Percentiles rank a stretch among this genome's conserved stretches.
Conservation (phyloP, 1,140 invertebrate species). For the Bilobella aurantiaca region DNA sequence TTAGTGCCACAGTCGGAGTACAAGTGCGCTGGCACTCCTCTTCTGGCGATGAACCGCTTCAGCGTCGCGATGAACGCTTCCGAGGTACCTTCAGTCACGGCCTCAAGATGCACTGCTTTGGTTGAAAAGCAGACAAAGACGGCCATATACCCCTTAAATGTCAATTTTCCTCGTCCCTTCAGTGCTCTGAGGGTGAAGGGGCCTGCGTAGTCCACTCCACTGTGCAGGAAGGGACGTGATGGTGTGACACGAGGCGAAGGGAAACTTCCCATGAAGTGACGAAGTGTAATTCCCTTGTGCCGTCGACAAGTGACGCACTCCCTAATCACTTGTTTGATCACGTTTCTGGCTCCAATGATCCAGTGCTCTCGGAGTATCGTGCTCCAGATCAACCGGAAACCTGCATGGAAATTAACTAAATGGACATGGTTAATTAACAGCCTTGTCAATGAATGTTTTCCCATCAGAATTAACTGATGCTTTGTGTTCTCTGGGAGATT, state of each 20-base stretch:
- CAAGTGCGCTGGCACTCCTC: no score
- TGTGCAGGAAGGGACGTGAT: slow-evolving; percentile 35
- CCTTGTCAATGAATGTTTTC: slow-evolving; percentile 33
- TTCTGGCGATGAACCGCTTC: no score
- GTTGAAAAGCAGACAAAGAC: no score
- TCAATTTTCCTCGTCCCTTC: no score
- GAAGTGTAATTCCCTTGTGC: slow-evolving; percentile 13
- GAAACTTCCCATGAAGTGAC: slow-evolving; percentile 38
- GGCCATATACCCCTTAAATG: no score
- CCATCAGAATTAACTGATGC: slow-evolving; percentile 38
- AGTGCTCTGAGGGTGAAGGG: slow-evolving; percentile 38
- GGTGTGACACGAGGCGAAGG: slow-evolving; percentile 35
- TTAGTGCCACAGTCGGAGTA: no score
- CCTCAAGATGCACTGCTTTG: no score
- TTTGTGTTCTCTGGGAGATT: slow-evolving; percentile 28
- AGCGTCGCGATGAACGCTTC: no score
- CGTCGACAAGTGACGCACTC: slow-evolving; percentile 31
- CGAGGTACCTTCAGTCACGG: no score
- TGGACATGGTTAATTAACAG: slow-evolving; percentile 39
- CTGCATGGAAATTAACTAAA: slow-evolving; percentile 36
- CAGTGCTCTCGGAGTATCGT: slow-evolving; percentile 29
- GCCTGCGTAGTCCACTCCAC: slow-evolving; percentile 41
- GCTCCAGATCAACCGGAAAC: slow-evolving; percentile 36
- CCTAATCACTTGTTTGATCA: slow-evolving; percentile 10
- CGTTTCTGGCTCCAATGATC: slow-evolving; percentile 19